These are phyloP conservation scores for Acomys russatus DNA, from an alignment of 2,797 vertebrate genomes.

Conservation along the genomic window DNA sequence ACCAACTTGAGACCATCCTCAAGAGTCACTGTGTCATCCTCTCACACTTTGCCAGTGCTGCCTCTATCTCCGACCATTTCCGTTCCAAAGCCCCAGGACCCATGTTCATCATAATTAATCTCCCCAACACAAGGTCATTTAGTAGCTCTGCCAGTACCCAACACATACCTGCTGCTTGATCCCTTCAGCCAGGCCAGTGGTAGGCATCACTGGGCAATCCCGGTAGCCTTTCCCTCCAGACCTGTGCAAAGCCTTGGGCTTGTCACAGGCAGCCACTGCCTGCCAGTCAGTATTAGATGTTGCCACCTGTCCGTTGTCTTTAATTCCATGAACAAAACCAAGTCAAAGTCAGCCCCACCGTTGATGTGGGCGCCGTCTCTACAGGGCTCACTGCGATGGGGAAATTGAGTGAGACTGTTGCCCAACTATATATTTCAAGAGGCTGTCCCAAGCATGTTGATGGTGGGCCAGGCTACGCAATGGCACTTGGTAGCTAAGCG, in stretches of 20 bases:
- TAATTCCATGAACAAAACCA: not conserved
- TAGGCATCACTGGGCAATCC: not conserved
- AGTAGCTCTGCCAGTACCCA: not conserved
- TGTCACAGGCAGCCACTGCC: not conserved
- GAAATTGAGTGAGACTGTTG: not conserved
- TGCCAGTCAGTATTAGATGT: not conserved
- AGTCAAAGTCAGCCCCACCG: not conserved
- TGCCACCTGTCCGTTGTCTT: not conserved
- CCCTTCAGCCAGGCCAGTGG: not conserved
- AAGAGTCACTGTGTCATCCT: too few species aligned
- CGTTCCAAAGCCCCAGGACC: too few species aligned
- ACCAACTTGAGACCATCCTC: not conserved
- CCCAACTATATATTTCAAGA: not conserved
- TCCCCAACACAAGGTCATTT: not conserved
- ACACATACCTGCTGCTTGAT: not conserved
- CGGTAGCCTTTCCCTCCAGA: not conserved
- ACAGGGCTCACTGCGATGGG: not conserved
- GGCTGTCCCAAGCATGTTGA: not conserved
- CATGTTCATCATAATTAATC: not conserved
- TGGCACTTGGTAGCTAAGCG: not conserved
- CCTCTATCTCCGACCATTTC: not conserved
- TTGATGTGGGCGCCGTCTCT: fast-evolving
- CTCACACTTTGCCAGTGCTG: not conserved
- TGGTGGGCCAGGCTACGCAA: not conserved
- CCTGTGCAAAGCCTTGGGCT: not conserved